A percentile compares a stretch with the other conserved stretches of the same genome.
Conservation (phyloP, 2,888 invertebrate genomes). For the Leptura quadrifasciata region DNA sequence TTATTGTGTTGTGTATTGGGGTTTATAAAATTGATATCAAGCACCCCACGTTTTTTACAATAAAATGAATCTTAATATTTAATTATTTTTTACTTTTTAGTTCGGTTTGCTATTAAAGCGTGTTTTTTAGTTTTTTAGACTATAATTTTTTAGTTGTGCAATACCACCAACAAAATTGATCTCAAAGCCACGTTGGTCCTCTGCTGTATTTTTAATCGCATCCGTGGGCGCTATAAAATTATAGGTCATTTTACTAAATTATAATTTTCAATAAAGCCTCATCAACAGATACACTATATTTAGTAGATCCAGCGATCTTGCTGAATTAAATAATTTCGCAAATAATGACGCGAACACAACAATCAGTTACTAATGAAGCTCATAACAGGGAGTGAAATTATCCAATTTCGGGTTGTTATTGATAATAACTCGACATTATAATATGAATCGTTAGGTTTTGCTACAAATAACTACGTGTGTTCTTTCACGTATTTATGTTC, state of each 20-base stretch:
- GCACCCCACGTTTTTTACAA: too few species aligned
- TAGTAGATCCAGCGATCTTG: conserved; percentile 33
- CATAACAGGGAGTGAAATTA: conserved; percentile 41
- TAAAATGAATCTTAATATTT: too few species aligned
- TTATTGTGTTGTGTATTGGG: too few species aligned
- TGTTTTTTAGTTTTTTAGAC: too few species aligned
- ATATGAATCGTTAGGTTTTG: conserved; percentile 41
- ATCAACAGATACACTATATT: conserved; percentile 16
- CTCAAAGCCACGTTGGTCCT: not conserved
- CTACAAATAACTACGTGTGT: conserved; percentile 20
- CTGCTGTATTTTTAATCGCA: not conserved
- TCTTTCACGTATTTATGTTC: conserved; percentile 15
- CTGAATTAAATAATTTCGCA: conserved; percentile 46
- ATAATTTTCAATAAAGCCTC: conserved; percentile 31
- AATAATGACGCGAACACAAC: conserved; percentile 40
- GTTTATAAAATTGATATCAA: too few species aligned
- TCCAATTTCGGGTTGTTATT: conserved; percentile 51
- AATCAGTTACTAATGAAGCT: conserved; percentile 49
- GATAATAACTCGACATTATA: conserved; percentile 43
- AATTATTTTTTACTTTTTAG: too few species aligned
- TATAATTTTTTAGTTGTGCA: too few species aligned
- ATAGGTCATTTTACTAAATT: not conserved
- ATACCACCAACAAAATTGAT: not conserved
- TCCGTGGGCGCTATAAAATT: not conserved
- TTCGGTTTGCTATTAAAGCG: too few species aligned